Evolutionary conservation across 2,797 vertebrate species (phyloP), one percentile per base, ranked within the genome.

Genomic region (Sciaenops ocellatus): DNA sequence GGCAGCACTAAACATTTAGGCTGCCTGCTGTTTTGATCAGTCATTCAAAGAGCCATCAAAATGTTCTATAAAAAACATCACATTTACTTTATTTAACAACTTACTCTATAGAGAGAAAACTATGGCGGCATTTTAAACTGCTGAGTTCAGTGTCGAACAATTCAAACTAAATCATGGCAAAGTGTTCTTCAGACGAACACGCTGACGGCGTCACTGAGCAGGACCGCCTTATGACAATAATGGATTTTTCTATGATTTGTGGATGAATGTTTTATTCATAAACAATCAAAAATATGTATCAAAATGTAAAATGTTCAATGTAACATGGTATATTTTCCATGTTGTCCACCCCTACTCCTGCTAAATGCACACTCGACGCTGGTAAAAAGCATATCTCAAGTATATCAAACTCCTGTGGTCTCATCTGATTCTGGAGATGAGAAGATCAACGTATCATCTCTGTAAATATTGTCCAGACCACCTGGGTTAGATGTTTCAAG

Each of bases 11-110:
- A 50, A 30, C n/a, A 8, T 28, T 63, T 26, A 59, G n/a, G 11
- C 6, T 34, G 16, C 16, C 63, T 77, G 38, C 26, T 60, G 52
- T 20, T 44, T 44, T 54, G 3, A 52, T 73, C 15, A n/a, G 6
- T 63, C 46, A 24, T 18, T 63, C 42, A 65, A 22, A 66, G 28
- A 51, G 65, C 44, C 73, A 57, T 72, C 70, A 69, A 41, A 65
- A 75, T 9, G 54, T 26, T 34, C 64, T 41, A 16, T 57, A 62
- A 69, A 41, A 71, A 38, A 5, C 22, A 59, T 11, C 0, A 50
- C 38, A 42, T 22, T 41, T 41, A n/a, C 8, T n/a, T 16, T 1
- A 52, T 17, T 16, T 1, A 52, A 34, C 38, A 57, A 44, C 3
- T 38, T 20, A 51, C 3, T 61, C 13, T 30, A 3, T 6, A 44